Evolutionary conservation across 2,113 vertebrate genomes (phyloP), one percentile per base, ranked within the genome.

Genomic region (Polyodon spathula): DNA sequence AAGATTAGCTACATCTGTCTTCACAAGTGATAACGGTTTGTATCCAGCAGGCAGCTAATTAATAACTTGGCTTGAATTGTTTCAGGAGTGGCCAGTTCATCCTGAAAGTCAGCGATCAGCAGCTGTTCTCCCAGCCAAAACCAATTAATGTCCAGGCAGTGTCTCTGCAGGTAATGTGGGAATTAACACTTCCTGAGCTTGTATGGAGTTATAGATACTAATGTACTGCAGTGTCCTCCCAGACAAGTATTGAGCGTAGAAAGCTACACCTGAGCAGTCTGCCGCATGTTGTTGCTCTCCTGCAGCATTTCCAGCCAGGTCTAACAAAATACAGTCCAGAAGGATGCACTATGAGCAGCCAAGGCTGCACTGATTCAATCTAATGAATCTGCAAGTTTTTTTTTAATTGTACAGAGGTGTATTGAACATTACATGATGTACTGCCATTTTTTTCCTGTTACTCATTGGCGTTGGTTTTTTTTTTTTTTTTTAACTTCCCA

Each of bases 161-260:
- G 53, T 97, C 95, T n/a, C 78, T 82, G 46, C 89, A 96, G 94
- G 95, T 98, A 86, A 74, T 0, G 6, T 44, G 6, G 54, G 43
- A 6, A 61, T n/a, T 2, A 53, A 27, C 27, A 27, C 27, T 27
- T 27, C 27, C 27, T 27, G 27, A 27, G 27, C 27, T 27, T 27
- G 27, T 27, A 27, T 27, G 27, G 27, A 27, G 27, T 27, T 27
- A 27, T 3, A 27, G 27, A 27, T 27, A 27, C 27, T 27, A 27
- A 27, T 27, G 27, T 27, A 27, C 3, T 27, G 27, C 27, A 27
- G 27, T 27, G 27, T 27, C 27, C 27, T 27, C 27, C 48, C n/a
- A 53, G 50, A 53, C 40, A 53, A 43, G 16, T 41, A 37, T 5
- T 8, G 5, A 43, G 40, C 50, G 61, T 6, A 56, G 12, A 10